These are phyloP conservation scores for Porites divaricata DNA, from an alignment of 92 coral and sea anemone species.

Conservation along the genomic window DNA sequence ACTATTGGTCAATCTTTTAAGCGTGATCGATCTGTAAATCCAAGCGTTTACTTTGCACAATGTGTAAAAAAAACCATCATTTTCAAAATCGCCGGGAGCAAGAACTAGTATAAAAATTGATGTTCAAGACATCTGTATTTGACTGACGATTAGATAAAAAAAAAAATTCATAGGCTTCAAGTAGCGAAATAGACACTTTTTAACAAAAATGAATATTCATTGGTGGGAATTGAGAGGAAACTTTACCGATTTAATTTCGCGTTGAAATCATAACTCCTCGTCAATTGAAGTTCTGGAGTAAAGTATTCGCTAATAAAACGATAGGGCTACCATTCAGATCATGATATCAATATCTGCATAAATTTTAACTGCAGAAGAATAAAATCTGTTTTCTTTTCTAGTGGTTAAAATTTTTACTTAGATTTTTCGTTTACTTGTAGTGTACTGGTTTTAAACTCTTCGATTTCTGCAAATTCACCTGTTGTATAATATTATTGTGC, in stretches of 20 bases:
- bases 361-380: neutral
- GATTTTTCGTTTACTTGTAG: neutral
- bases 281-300: neutral
- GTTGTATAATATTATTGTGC: neutral
- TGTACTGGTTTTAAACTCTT: neutral
- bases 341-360: neutral
- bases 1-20: neutral
- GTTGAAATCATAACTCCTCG: no score
- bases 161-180: neutral
- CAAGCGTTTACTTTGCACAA: no score
- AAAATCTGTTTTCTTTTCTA: neutral
- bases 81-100: neutral
- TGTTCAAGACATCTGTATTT: neutral
- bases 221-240: neutral
- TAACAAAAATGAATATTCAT: neutral
- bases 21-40: neutral
- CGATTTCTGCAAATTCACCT: neutral
- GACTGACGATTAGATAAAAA: conserved; percentile 8
- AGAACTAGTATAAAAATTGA: neutral
- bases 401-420: neutral
- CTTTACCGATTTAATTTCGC: neutral
- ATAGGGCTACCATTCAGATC: neutral
- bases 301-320: neutral
- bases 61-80: neutral
- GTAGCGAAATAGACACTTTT: neutral